These are phyloP conservation scores for Stegana nigrithorax DNA, from an alignment of 2,888 invertebrate genomes.

Conservation along the genomic window DNA sequence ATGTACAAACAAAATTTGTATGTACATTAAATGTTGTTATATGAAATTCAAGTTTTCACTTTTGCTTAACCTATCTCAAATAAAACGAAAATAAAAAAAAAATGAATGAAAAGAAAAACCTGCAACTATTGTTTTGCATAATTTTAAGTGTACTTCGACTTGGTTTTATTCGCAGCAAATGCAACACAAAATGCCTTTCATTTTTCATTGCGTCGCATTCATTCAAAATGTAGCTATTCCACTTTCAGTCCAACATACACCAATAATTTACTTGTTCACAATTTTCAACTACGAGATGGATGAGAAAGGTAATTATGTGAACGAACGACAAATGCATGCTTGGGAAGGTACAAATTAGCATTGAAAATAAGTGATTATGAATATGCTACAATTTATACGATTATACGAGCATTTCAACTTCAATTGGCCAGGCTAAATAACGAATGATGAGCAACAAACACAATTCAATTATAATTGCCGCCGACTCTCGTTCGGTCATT, in stretches of 20 bases:
- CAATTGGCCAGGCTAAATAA: conserved; percentile 11
- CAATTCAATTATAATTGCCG: conserved; percentile 25
- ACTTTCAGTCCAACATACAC: too few species aligned
- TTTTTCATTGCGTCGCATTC: conserved; percentile 42
- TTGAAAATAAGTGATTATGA: conserved; percentile 59
- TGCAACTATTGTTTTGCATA: conserved; percentile 51
- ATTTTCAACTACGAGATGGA: too few species aligned
- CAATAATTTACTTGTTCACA: too few species aligned
- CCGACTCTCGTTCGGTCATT: conserved; percentile 27
- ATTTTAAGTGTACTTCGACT: conserved; percentile 26
- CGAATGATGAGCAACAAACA: background rate
- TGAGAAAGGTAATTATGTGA: too few species aligned
- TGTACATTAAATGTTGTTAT: too few species aligned
- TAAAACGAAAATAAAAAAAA: conserved; percentile 24
- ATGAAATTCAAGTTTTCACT: too few species aligned
- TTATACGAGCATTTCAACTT: too few species aligned
- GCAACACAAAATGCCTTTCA: conserved; percentile 52
- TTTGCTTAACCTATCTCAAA: too few species aligned
- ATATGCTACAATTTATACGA: conserved; percentile 33
- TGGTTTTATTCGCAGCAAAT: conserved; percentile 4
- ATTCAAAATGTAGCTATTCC: too few species aligned
- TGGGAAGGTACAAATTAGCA: conserved; percentile 43
- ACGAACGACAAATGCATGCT: background rate
- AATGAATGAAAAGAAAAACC: conserved; percentile 9
- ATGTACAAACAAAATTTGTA: too few species aligned